phyloP scores from a whole-genome alignment of 2,113 vertebrate species.

The Tetrao urogallus region DNA sequence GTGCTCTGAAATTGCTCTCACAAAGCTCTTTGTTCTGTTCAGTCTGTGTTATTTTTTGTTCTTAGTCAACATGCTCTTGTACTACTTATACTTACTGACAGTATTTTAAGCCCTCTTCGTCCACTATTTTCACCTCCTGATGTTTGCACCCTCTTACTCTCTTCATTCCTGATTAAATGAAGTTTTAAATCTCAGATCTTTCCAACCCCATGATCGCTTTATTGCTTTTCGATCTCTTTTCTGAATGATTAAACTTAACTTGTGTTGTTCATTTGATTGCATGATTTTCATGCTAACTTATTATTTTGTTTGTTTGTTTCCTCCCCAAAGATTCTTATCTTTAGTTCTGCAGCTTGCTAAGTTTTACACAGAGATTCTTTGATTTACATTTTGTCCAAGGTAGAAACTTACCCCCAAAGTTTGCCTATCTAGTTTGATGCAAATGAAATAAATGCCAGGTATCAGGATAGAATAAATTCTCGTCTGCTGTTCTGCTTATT shows the following conservation, averaged over 20 bases:
- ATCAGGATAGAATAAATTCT: not conserved
- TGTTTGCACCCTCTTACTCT: slow-evolving; percentile 43
- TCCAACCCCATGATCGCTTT: slow-evolving; percentile 32
- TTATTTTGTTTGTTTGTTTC: not conserved
- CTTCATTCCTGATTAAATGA: slow-evolving; percentile 32
- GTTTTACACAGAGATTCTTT: not conserved
- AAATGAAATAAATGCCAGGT: not conserved
- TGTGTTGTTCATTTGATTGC: slow-evolving; percentile 1
- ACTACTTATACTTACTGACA: slow-evolving; percentile 32
- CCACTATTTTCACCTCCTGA: slow-evolving; percentile 37
- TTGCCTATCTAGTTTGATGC: not conserved
- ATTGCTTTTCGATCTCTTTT: slow-evolving; percentile 59
- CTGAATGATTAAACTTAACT: slow-evolving; percentile 45
- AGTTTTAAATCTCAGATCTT: slow-evolving; percentile 15
- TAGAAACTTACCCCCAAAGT: not conserved
- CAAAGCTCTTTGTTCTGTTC: slow-evolving; percentile 20
- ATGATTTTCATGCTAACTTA: slow-evolving; percentile 18
- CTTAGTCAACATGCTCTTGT: slow-evolving; percentile 41
- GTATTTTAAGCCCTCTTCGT: slow-evolving; percentile 41
- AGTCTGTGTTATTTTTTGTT: slow-evolving; percentile 21
- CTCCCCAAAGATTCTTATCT: not conserved
- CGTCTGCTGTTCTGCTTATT: not conserved
- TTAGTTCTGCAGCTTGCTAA: not conserved
- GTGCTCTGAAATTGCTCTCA: not conserved
- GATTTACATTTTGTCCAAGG: not conserved